These are phyloP conservation scores for Labrus mixtus DNA, from an alignment of 2,113 vertebrate genomes.

Conservation along the genomic window DNA sequence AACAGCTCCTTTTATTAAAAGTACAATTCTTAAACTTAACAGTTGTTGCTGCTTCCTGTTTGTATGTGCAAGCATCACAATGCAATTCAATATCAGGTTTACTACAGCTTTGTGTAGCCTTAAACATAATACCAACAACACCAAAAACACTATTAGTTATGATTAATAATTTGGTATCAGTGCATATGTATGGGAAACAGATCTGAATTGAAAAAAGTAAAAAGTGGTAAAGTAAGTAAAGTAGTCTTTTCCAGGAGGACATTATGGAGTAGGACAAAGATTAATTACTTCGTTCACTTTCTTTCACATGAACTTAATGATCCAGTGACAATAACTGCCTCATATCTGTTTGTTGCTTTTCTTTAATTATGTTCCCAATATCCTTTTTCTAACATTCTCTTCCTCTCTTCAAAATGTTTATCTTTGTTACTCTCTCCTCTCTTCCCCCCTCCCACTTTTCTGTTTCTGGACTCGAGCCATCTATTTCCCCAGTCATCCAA, in stretches of 20 bases:
- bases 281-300: neutral
- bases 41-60: no score
- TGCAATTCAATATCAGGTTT: no score
- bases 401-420: conserved; percentile 13
- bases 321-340: neutral
- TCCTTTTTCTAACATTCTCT: conserved; percentile 3
- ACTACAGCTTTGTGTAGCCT: no score
- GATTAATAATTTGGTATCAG: no score
- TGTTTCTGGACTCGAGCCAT: conserved; percentile 40
- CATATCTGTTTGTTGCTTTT: neutral
- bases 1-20: no score
- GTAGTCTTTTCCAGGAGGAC: neutral
- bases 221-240: no score
- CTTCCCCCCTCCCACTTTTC: conserved; percentile 23
- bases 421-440: conserved; percentile 27
- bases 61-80: no score
- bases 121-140: no score
- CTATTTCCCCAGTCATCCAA: neutral
- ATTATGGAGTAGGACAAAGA: neutral
- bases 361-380: conserved; percentile 12
- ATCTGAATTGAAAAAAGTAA: no score
- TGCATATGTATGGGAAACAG: no score
- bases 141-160: no score
- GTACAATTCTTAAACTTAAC: no score
- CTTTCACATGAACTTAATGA: neutral